These are phyloP conservation scores for Cliona cf. orientalis DNA, from an alignment of 37 sponge, comb jelly and placozoan species.

Conservation along the genomic window DNA sequence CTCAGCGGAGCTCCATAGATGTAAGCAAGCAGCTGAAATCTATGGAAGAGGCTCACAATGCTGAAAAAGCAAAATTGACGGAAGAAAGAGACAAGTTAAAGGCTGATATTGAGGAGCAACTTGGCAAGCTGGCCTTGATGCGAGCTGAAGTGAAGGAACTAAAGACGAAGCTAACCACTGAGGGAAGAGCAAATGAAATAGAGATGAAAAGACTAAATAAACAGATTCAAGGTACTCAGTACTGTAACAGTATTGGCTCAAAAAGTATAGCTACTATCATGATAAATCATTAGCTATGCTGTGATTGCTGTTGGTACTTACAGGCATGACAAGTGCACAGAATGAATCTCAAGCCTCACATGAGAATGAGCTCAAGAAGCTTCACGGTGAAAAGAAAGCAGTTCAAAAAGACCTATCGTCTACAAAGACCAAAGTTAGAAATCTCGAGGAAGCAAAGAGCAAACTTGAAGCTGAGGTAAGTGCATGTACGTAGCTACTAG, in stretches of 20 bases:
- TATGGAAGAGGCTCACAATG: too few species aligned
- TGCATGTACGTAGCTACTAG: neutral
- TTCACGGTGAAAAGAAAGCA: neutral
- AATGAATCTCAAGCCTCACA: neutral
- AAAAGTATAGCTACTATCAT: neutral
- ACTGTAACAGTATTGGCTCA: neutral
- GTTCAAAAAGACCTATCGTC: neutral
- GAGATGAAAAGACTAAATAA: neutral
- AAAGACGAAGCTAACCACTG: neutral
- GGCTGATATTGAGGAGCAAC: too few species aligned
- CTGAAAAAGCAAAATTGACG: too few species aligned
- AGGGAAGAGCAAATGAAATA: neutral
- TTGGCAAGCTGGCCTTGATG: neutral
- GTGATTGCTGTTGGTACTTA: neutral
- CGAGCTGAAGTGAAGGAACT: neutral
- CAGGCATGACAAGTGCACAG: slow-evolving; percentile 2
- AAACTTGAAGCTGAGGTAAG: slow-evolving; percentile 13
- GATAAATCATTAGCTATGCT: neutral
- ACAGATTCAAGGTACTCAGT: slow-evolving; percentile 9
- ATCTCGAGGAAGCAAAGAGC: neutral
- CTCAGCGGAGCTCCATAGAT: too few species aligned
- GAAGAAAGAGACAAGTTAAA: too few species aligned
- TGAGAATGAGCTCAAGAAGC: neutral
- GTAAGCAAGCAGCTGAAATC: too few species aligned
- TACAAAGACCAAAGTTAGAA: too few species aligned